Evolutionary conservation across 1,140 invertebrate genomes (phyloP).

Genomic region (Chelonus insularis): DNA sequence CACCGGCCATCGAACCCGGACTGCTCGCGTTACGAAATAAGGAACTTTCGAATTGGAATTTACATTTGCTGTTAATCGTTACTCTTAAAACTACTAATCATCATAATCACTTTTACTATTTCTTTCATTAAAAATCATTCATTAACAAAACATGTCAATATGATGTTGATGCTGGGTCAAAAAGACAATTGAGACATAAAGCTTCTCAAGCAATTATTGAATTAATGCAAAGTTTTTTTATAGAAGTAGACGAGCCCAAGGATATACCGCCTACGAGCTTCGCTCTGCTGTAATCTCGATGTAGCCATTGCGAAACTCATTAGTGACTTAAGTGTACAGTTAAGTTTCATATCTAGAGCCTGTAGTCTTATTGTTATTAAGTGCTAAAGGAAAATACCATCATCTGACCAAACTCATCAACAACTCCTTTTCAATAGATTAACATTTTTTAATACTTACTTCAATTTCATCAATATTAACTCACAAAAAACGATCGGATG

Average conservation of each 20-base stretch:
- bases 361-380: conserved; percentile 33
- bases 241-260: conserved; percentile 27
- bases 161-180: no score
- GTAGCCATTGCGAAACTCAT: conserved; percentile 47
- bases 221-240: no score
- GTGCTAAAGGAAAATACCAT: conserved; percentile 36
- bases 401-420: no score
- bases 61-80: conserved; percentile 30
- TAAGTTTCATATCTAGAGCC: background rate
- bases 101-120: background rate
- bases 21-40: conserved; percentile 37
- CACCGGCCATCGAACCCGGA: conserved; percentile 35
- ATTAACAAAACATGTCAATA: no score
- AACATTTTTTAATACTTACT: no score
- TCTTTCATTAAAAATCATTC: background rate
- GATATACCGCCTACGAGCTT: conserved; percentile 31
- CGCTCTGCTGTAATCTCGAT: conserved; percentile 13
- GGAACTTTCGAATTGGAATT: conserved; percentile 38
- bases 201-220: no score
- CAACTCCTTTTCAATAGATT: no score
- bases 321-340: conserved; percentile 32
- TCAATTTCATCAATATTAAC: no score
- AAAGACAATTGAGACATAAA: no score
- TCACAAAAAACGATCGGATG: no score
- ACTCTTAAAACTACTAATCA: background rate